Conservation (phyloP, 2,797 vertebrate species). For the Eulemur rubriventer region DNA sequence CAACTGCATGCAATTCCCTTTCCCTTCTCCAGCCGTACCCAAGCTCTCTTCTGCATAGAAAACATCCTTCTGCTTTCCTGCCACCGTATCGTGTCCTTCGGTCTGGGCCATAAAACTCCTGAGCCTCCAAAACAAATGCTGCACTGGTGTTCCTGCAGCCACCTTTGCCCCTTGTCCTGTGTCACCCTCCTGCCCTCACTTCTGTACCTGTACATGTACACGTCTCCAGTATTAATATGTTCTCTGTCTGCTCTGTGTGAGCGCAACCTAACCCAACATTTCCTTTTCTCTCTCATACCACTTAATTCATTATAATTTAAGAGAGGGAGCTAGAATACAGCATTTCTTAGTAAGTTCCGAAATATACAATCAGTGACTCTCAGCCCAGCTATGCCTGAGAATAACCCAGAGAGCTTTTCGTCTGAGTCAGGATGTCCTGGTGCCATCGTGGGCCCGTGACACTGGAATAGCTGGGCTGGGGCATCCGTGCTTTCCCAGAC, state of each 20-base stretch:
- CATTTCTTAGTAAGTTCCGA: neutral
- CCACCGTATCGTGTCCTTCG: fast-evolving
- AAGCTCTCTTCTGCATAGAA: neutral
- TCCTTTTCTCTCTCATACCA: neutral
- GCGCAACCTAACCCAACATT: neutral
- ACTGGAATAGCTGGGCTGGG: too few relatives aligned
- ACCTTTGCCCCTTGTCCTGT: neutral
- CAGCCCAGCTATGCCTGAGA: neutral
- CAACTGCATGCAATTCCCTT: too few relatives aligned
- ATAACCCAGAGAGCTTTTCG: neutral
- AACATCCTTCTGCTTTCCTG: neutral
- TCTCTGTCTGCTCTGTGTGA: neutral
- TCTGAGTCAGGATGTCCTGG: neutral
- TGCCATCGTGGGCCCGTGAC: neutral
- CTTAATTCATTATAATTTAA: neutral
- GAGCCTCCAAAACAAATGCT: neutral
- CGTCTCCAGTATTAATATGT: neutral
- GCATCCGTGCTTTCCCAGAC: neutral
- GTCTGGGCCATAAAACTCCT: neutral
- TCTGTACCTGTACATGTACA: neutral
- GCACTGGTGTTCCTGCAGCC: fast-evolving
- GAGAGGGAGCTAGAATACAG: neutral
- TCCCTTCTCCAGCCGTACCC: neutral
- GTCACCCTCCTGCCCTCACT: neutral
- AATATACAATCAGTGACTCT: neutral